A percentile compares a stretch with the other conserved stretches of the same genome.
Conservation (phyloP, 2,888 invertebrate species). For the Drosophila prolongata region DNA sequence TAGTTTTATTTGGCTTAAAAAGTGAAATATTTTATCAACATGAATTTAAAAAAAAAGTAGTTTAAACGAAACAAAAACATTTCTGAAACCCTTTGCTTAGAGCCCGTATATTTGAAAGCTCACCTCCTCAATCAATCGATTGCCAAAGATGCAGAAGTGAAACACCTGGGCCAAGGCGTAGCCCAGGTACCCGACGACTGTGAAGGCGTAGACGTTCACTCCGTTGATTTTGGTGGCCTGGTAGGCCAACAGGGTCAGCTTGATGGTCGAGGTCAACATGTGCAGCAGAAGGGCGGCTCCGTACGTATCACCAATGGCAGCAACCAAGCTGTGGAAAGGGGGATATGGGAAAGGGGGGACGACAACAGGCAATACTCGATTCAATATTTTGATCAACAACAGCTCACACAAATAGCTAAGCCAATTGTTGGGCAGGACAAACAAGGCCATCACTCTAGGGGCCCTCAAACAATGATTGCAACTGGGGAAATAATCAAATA, state of each 20-base stretch:
- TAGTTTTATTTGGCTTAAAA: too few relatives aligned
- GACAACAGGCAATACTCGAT: constrained; percentile 10
- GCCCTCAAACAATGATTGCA: constrained; percentile 22
- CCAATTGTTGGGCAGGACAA: constrained; percentile 27
- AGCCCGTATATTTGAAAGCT: constrained; percentile 33
- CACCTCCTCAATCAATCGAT: constrained; percentile 94
- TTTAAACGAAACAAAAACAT: too few relatives aligned
- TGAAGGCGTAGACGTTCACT: constrained; percentile 91
- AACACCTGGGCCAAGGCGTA: constrained; percentile 94
- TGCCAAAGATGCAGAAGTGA: constrained; percentile 94
- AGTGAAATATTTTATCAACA: too few relatives aligned
- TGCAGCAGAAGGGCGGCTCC: constrained; percentile 93
- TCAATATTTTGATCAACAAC: constrained; percentile 43
- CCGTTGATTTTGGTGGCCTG: constrained; percentile 94
- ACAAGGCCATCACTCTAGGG: constrained; percentile 29
- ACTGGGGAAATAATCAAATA: constrained; percentile 38
- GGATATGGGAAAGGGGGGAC: neutral
- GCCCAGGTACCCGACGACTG: constrained; percentile 91
- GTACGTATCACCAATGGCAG: constrained; percentile 92
- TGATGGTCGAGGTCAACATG: constrained; percentile 94
- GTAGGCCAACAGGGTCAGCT: constrained; percentile 92
- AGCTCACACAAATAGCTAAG: constrained; percentile 25
- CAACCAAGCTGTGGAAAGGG: constrained; percentile 88
- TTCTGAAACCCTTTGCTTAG: too few relatives aligned
- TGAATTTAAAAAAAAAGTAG: too few relatives aligned